Evolutionary conservation across 2,888 invertebrate species (phyloP), one percentile per base, ranked within the genome.

Genomic region (Agrochola lota): DNA sequence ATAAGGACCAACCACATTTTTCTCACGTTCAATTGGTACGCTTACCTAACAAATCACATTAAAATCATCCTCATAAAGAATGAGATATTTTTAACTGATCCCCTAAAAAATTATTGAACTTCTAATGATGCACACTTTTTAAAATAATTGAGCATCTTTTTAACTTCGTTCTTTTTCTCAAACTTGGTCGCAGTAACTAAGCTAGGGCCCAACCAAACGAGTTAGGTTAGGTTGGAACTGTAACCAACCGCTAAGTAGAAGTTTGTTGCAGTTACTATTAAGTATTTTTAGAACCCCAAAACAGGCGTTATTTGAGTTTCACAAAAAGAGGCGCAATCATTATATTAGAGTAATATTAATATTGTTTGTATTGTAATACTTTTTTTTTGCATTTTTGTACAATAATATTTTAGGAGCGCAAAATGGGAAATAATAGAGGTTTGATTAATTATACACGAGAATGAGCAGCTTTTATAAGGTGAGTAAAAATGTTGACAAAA

Each of bases 1-100:
- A 30, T 9, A 46, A 30, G 35, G 40, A 66, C 59, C 69, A 70
- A 70, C 26, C 35, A 66, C 20, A 62, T 26, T 67, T 60, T 63
- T 49, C 23, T 20, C 9, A 49, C 2, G n/a, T n/a, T n/a, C n/a
- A n/a, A n/a, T n/a, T n/a, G n/a, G n/a, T n/a, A n/a, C n/a, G n/a
- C n/a, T n/a, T n/a, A n/a, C n/a, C n/a, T n/a, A n/a, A n/a, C 8
- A 49, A 23, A 46, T 57, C 8, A n/a, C 15, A 20, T 20, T 49
- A 23, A 46, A 9, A 26, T 23, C 26, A 30, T 26, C 11, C 30
- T 73, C 40, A 43, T 43, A 46, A 0, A 30, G 5, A 8, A 30
- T 52, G 23, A 9, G 17, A 68, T 55, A 35, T 30, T 35, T 52
- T 68, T 23, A 49, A 23, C 1, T 15, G 23, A 52, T 15, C 49